These are phyloP conservation scores for Criorhina ranunculi DNA, from an alignment of 2,888 invertebrate genomes.

Conservation along the genomic window DNA sequence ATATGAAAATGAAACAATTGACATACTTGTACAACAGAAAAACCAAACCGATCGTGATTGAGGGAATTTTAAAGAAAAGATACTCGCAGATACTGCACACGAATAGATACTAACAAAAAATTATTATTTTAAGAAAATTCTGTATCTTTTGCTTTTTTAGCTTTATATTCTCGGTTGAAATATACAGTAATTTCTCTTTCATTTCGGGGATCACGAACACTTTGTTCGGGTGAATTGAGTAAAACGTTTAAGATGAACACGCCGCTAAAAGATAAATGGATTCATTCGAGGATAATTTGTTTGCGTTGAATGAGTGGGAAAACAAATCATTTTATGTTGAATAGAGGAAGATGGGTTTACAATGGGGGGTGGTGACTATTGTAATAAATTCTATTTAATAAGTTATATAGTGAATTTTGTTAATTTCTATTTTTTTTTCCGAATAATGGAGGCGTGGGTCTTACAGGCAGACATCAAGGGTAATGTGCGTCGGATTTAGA, in stretches of 20 bases:
- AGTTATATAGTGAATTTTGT: slow-evolving; percentile 5
- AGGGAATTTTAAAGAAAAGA: slow-evolving; percentile 13
- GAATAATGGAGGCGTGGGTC: slow-evolving; percentile 14
- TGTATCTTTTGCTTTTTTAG: slow-evolving; percentile 4
- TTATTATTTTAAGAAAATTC: slow-evolving; percentile 37
- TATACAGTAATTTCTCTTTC: slow-evolving; percentile 46
- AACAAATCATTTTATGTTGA: slow-evolving; percentile 64
- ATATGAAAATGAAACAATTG: slow-evolving; percentile 67
- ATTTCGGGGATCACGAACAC: background rate
- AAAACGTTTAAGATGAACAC: slow-evolving; percentile 55
- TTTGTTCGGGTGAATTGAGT: slow-evolving; percentile 12
- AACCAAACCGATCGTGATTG: slow-evolving; percentile 9
- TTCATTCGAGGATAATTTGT: slow-evolving; percentile 63
- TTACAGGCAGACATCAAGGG: slow-evolving; percentile 2
- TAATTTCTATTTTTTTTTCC: slow-evolving; percentile 3
- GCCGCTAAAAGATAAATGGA: slow-evolving; percentile 56
- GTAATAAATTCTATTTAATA: slow-evolving; percentile 37
- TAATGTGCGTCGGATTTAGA: slow-evolving; percentile 8
- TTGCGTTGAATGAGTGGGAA: slow-evolving; percentile 66
- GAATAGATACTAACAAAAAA: slow-evolving; percentile 20
- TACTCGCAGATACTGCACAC: slow-evolving; percentile 12
- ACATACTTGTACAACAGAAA: slow-evolving; percentile 24
- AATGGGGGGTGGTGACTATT: slow-evolving; percentile 7
- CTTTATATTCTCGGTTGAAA: slow-evolving; percentile 1
- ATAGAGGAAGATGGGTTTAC: background rate